Conservation (phyloP, 2,888 invertebrate species). For the Carcina quercana region DNA sequence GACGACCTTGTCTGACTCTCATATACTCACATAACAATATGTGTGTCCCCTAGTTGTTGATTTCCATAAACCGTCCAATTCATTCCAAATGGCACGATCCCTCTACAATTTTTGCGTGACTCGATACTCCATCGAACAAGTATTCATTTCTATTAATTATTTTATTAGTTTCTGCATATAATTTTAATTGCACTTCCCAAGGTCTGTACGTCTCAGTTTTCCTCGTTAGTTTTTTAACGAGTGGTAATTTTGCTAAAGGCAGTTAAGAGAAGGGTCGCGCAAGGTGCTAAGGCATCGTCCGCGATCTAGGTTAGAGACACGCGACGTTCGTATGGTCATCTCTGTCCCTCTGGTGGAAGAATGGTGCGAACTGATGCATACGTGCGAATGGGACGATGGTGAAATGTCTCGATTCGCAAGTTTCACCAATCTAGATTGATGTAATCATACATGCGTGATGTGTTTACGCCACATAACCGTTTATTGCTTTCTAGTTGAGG, state of each 20-base stretch:
- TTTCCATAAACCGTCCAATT: too few species aligned
- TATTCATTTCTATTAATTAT: too few species aligned
- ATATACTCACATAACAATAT: conserved; percentile 18
- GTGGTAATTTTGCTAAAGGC: conserved; percentile 31
- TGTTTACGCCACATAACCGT: conserved; percentile 15
- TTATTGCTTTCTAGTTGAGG: conserved; percentile 5
- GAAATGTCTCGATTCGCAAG: conserved; percentile 30
- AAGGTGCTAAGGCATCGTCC: conserved; percentile 41
- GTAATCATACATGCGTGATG: conserved; percentile 29
- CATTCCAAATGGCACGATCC: too few species aligned
- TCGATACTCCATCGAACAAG: too few species aligned
- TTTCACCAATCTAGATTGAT: conserved; percentile 36
- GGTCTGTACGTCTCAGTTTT: too few species aligned
- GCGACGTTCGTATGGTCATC: conserved; percentile 31
- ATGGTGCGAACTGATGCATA: too few species aligned
- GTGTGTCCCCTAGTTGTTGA: conserved; percentile 15
- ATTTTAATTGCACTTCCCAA: neutral
- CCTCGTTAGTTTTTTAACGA: conserved; percentile 27
- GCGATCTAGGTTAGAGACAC: conserved; percentile 46
- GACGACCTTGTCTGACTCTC: conserved; percentile 48
- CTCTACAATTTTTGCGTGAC: too few species aligned
- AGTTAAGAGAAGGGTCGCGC: conserved; percentile 45
- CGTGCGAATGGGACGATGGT: conserved; percentile 24
- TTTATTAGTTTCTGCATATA: neutral
- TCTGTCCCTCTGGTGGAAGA: conserved; percentile 25